Base-by-base conservation (phyloP, 2,797 vertebrate species). In the Coilia nasus region DNA sequence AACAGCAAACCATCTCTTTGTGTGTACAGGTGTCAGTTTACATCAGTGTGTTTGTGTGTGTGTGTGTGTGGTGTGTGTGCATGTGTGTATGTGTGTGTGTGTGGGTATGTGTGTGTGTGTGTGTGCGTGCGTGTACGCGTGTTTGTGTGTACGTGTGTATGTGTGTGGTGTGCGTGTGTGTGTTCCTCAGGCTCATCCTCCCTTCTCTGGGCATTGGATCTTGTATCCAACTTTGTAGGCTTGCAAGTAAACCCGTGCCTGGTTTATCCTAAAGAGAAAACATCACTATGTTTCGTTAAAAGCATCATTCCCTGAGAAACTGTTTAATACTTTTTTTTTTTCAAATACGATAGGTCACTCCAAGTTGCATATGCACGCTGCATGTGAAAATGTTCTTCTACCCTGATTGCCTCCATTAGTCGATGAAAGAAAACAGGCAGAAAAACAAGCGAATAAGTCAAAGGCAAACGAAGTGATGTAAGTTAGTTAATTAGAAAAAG, bases 201-300 rank as follows among this genome's bases (percentile, higher is more conserved):
- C 88, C 88, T 83, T 92, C 71, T 90, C 89, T n/a, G 93, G 93
- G 93, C 96, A 97, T 83, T 95, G 95, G 91, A 96, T 94, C 90
- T 93, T 96, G 92, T 97, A 97, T 84, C 95, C 96, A 11, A 96
- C 96, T 85, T 94, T 93, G 90, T 96, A 97, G 17, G 96, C 96
- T 90, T 95, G 96, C 25, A 96, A 91, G 90, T 96, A 96, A 3
- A 97, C 95, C 1, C 96, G 94, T 0, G 94, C 95, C 91, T 97
- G 96, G 82, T 97, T 97, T 80, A 96, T 95, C 91, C 96, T 97
- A 89, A 2, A 91, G 90, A 64, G 41, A 17, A 62, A 54, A 62
- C 23, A 46, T 3, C n/a, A 50, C 31, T 57, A 28, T 25, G 23
- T 41, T 41, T 41, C 35, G n/a, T n/a, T n/a, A n/a, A n/a, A n/a